phyloP scores from a whole-genome alignment of 2,113 vertebrate genomes.

The Tonatia bakeri region DNA sequence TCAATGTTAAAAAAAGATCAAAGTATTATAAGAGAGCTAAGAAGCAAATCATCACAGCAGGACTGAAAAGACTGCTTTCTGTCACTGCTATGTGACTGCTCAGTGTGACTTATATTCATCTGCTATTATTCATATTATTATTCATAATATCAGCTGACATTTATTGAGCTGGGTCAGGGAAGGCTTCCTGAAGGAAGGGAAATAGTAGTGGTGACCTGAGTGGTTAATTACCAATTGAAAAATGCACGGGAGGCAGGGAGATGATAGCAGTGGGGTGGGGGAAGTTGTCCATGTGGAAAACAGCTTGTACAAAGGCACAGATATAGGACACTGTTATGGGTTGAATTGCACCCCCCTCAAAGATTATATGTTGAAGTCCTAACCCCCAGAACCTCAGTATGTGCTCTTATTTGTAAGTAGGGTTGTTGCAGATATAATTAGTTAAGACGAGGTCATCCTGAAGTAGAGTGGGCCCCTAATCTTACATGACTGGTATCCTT shows the following conservation, averaged over 20 bases:
- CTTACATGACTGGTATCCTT: not conserved
- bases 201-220: not conserved
- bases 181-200: slow-evolving; percentile 13
- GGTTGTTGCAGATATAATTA: not conserved
- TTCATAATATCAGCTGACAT: not conserved
- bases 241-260: not conserved
- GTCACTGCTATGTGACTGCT: not conserved
- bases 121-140: not conserved
- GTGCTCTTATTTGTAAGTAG: not conserved
- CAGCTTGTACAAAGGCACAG: not conserved
- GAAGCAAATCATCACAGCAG: not conserved
- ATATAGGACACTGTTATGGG: not conserved
- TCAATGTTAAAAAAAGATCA: not conserved
- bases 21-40: not conserved
- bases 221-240: not conserved
- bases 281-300: not conserved
- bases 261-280: too few species aligned
- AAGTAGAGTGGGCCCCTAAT: not conserved
- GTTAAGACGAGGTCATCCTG: not conserved
- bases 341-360: not conserved
- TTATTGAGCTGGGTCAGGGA: not conserved
- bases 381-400: not conserved
- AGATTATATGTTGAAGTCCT: not conserved
- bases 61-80: not conserved
- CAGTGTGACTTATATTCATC: not conserved